A percentile compares a stretch with the other conserved stretches of the same genome.
Conservation (phyloP, 2,113 vertebrate species). For the Lethenteron reissneri region DNA sequence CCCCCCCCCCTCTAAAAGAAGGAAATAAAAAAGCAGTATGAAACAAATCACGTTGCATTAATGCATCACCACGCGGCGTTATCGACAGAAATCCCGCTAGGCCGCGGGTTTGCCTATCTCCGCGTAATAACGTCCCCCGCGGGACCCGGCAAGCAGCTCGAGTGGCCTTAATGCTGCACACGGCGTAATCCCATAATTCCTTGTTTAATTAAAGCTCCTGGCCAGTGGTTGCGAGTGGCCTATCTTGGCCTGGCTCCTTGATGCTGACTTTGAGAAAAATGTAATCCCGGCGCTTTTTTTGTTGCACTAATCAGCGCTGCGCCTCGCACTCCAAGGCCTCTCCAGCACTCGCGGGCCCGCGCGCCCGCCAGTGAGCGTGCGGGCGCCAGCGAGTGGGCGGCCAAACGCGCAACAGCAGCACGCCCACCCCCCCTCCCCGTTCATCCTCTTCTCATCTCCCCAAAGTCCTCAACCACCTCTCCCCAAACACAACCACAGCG, state of each 20-base stretch:
- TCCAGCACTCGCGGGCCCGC: no score
- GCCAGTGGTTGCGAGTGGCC: conserved; percentile 16
- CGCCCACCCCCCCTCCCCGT: not conserved
- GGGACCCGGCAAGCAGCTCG: conserved; percentile 33
- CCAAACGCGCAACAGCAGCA: not conserved
- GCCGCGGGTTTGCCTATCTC: conserved; percentile 40
- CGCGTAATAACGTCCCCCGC: conserved; percentile 32
- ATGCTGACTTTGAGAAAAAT: not conserved
- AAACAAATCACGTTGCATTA: conserved; percentile 6
- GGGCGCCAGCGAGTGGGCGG: no score
- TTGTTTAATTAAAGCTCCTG: conserved; percentile 55
- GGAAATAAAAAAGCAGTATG: not conserved
- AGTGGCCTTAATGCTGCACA: conserved; percentile 48
- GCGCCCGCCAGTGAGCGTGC: no score
- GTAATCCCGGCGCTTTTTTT: conserved; percentile 22
- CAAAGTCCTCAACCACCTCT: not conserved
- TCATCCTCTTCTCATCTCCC: not conserved
- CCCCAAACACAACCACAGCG: not conserved
- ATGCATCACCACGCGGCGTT: conserved; percentile 5
- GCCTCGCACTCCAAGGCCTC: no score
- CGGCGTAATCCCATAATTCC: conserved; percentile 48
- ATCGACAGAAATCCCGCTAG: not conserved
- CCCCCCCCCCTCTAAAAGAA: no score
- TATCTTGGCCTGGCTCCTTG: not conserved
- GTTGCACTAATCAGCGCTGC: no score